These are phyloP conservation scores for Dicrostonyx torquatus DNA, from an alignment of 2,797 vertebrate genomes.

Conservation along the genomic window DNA sequence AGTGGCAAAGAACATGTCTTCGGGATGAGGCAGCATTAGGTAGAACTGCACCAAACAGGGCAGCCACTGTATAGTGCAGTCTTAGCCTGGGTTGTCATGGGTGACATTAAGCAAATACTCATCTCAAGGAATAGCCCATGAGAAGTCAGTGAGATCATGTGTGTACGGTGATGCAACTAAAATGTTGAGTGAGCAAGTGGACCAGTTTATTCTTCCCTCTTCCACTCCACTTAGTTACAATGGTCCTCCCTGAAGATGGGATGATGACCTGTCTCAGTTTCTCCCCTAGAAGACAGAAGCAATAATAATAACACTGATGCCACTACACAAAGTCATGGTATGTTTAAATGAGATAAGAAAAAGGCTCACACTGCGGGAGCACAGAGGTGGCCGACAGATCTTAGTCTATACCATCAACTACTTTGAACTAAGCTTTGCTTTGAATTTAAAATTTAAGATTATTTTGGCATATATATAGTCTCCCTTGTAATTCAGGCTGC, in stretches of 20 bases:
- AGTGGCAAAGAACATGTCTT: background rate
- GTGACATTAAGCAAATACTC: background rate
- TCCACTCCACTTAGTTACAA: background rate
- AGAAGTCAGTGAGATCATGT: background rate
- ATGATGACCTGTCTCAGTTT: background rate
- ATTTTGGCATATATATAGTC: background rate
- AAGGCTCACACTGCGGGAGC: background rate
- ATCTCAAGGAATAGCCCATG: background rate
- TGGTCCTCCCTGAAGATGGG: background rate
- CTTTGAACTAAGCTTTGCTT: background rate
- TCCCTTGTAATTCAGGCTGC: background rate
- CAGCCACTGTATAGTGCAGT: background rate
- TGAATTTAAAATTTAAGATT: background rate
- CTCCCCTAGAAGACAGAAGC: background rate
- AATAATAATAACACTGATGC: background rate
- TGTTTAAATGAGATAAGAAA: background rate
- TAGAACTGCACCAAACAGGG: background rate
- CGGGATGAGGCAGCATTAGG: background rate
- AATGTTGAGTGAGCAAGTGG: background rate
- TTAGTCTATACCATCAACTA: no score
- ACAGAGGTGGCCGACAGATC: rapidly evolving
- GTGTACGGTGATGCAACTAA: background rate
- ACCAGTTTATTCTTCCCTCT: background rate
- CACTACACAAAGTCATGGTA: no score
- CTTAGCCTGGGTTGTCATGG: background rate